Conservation (phyloP, 1,140 invertebrate species). For the Camponotus floridanus region DNA sequence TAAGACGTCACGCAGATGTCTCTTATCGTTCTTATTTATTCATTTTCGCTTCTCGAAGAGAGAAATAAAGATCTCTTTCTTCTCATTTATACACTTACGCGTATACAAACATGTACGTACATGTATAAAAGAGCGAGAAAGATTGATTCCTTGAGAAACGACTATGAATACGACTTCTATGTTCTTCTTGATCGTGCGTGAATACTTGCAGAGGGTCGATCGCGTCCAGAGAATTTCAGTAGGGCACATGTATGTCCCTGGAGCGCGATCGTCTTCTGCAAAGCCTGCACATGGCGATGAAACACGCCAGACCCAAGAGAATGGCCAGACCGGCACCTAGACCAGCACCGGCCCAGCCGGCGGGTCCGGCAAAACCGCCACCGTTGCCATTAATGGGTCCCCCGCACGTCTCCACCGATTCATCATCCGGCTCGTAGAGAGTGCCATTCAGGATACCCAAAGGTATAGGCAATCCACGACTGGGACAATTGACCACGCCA, state of each 20-base stretch:
- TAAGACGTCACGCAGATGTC: not conserved
- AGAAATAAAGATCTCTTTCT: not conserved
- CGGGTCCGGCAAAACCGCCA: slow-evolving; percentile 72
- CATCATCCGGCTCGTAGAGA: slow-evolving; percentile 80
- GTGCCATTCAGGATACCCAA: slow-evolving; percentile 47
- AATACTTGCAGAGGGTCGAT: slow-evolving; percentile 19
- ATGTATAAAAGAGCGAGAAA: not conserved
- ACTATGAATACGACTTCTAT: not conserved
- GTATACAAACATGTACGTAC: not conserved
- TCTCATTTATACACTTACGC: not conserved
- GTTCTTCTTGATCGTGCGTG: not conserved
- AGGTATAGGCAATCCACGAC: slow-evolving; percentile 82
- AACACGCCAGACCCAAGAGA: slow-evolving; percentile 83
- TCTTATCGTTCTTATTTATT: not conserved
- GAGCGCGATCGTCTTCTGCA: slow-evolving; percentile 83
- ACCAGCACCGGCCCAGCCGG: slow-evolving; percentile 83
- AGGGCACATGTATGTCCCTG: slow-evolving; percentile 85
- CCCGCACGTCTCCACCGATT: slow-evolving; percentile 82
- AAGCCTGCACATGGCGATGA: slow-evolving; percentile 84
- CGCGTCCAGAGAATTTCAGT: slow-evolving; percentile 69
- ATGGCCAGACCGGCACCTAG: slow-evolving; percentile 83
- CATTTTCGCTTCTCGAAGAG: not conserved
- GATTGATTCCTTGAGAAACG: not conserved
- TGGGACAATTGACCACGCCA: slow-evolving; percentile 95
- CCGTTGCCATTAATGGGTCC: slow-evolving; percentile 80